These are phyloP conservation scores for Camponotus pennsylvanicus DNA, from an alignment of 1,140 invertebrate species.

Conservation along the genomic window DNA sequence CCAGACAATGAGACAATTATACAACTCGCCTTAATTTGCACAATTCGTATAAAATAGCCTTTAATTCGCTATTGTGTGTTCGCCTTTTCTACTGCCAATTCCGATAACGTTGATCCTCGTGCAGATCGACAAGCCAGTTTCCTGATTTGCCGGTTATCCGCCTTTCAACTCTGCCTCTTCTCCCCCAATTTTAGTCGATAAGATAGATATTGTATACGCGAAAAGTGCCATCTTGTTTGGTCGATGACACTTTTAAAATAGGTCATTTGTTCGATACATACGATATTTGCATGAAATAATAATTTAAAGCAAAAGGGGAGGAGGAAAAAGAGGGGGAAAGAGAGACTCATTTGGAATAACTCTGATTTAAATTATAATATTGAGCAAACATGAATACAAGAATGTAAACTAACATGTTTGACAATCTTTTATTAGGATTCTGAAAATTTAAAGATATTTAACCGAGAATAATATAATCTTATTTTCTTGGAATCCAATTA, in stretches of 20 bases:
- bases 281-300: slow-evolving; percentile 1
- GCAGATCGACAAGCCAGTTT: slow-evolving; percentile 54
- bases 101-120: slow-evolving; percentile 36
- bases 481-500: slow-evolving; percentile 5
- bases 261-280: slow-evolving; percentile 29
- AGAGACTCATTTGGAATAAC: not conserved
- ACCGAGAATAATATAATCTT: not conserved
- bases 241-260: slow-evolving; percentile 56
- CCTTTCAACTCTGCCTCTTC: slow-evolving; percentile 4
- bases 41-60: slow-evolving; percentile 6
- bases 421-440: not conserved
- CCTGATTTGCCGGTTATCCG: slow-evolving; percentile 64
- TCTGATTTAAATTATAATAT: slow-evolving; percentile 38
- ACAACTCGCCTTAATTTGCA: slow-evolving; percentile 30
- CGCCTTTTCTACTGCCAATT: slow-evolving; percentile 47
- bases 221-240: slow-evolving; percentile 59
- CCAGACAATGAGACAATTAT: slow-evolving; percentile 8
- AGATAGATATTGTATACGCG: slow-evolving; percentile 28
- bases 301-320: not conserved
- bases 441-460: not conserved
- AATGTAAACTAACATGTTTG: not conserved
- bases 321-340: not conserved
- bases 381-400: not conserved
- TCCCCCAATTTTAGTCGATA: slow-evolving; percentile 48
- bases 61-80: slow-evolving; percentile 8